phyloP scores from a whole-genome alignment of 37 sponge, comb jelly and placozoan genomes.

The Cliona cf. orientalis region DNA sequence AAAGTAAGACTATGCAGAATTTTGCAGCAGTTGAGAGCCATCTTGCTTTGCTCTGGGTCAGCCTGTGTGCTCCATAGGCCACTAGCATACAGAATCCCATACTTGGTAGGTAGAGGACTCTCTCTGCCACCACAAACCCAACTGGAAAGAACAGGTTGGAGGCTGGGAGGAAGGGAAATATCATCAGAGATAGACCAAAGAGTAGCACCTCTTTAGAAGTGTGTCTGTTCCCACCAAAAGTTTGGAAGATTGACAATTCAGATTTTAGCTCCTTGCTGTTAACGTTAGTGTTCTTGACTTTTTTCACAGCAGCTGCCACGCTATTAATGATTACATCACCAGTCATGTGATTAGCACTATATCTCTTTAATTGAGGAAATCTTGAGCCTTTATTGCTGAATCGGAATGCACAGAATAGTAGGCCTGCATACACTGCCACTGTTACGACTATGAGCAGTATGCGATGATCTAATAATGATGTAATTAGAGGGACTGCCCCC shows the following conservation, averaged over 20 bases:
- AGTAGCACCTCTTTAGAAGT: constrained; percentile 21
- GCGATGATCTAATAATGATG: constrained; percentile 64
- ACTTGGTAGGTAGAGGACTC: constrained; percentile 92
- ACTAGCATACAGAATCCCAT: constrained; percentile 50
- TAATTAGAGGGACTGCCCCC: constrained; percentile 87
- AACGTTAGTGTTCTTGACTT: neutral
- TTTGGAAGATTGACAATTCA: neutral
- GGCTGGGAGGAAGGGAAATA: constrained; percentile 92
- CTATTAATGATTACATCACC: neutral
- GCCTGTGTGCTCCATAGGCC: neutral
- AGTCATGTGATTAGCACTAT: neutral
- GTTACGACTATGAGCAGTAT: constrained; percentile 66
- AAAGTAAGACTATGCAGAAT: constrained; percentile 20
- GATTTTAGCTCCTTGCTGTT: neutral
- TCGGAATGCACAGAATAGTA: constrained; percentile 6
- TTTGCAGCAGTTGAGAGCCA: constrained; percentile 47
- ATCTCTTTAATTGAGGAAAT: neutral
- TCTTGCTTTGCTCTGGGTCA: constrained; percentile 44
- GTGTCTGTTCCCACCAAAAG: neutral
- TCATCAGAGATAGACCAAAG: constrained; percentile 75
- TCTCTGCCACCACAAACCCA: constrained; percentile 97
- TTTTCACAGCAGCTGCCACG: neutral
- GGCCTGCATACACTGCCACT: constrained; percentile 11
- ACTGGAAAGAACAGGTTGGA: constrained; percentile 94
- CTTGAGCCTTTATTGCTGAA: neutral